Base-by-base conservation (phyloP, 2,797 vertebrate genomes). In the Remorina albescens region DNA sequence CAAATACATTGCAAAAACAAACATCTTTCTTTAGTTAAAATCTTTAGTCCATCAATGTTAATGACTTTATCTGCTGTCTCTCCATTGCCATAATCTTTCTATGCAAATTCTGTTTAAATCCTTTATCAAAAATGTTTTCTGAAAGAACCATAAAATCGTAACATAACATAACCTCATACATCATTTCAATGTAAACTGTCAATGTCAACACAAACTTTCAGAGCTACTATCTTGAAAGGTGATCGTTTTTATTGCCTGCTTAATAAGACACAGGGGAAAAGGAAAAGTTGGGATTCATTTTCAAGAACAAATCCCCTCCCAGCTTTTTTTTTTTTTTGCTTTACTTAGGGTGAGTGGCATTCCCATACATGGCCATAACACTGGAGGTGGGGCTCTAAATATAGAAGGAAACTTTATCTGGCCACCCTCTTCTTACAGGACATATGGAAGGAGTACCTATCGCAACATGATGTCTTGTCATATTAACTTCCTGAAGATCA, bases 301-400 rank as follows among this genome's bases (percentile, higher is more conserved):
- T 70, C 84, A 89, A 84, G 80, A 85, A 87, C 81, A 89, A 86
- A 80, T 66, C 75, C 41, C 39, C 70, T 49, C 61, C 81, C 85
- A 82, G 85, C 87, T n/a, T n/a, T n/a, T n/a, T n/a, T n/a, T n/a
- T n/a, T n/a, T n/a, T n/a, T n/a, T n/a, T 66, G n/a, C 60, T 36
- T 71, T 61, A 6, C 41, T 46, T 57, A 30, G 58, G 70, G 74
- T 82, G 82, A 88, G 81, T 25, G 55, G 61, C 78, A 76, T 86
- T 81, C 76, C 94, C 93, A 37, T 93, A 94, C 78, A 94, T 89
- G 93, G 94, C 65, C 71, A 86, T 36, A 51, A 81, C 53, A 39
- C 67, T 59, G 78, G 80, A 78, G 66, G 78, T 72, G 85, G 47
- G 13, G 46, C 74, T 81, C 90, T 92, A 92, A 87, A 91, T 87